Percentiles rank a stretch among this genome's conserved stretches.
phyloP scores from a whole-genome alignment of 1,140 invertebrate genomes.

The Maconellicoccus hirsutus region DNA sequence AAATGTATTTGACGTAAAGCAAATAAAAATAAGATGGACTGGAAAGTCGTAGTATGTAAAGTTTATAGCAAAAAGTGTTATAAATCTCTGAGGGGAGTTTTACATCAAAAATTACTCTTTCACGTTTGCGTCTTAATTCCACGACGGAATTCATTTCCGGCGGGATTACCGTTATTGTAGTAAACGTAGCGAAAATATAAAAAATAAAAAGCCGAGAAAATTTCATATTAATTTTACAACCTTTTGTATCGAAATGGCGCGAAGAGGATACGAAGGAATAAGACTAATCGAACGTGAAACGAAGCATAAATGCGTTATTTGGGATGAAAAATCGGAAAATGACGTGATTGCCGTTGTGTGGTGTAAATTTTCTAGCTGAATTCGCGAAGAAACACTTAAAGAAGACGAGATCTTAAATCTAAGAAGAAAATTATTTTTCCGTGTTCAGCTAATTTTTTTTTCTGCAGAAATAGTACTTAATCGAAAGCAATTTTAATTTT shows the following conservation, averaged over 20 bases:
- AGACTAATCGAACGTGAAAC: neutral
- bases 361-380: neutral
- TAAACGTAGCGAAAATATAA: neutral
- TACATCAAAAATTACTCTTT: constrained; percentile 10
- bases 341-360: neutral
- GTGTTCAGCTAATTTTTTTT: too few species aligned
- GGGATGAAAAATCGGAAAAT: neutral
- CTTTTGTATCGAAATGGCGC: neutral
- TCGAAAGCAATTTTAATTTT: too few species aligned
- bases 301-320: neutral
- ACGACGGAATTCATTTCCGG: neutral
- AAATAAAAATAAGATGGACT: neutral
- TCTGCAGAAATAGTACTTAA: too few species aligned
- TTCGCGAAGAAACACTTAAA: neutral
- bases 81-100: neutral
- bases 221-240: neutral
- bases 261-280: neutral
- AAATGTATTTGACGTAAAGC: neutral
- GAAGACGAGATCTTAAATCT: too few species aligned
- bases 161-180: neutral
- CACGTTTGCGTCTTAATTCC: neutral
- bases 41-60: neutral
- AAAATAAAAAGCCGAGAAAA: neutral
- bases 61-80: neutral
- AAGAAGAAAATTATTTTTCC: too few species aligned